These are phyloP conservation scores for Cheilosia variabilis DNA, from an alignment of 2,888 invertebrate species.

Conservation along the genomic window DNA sequence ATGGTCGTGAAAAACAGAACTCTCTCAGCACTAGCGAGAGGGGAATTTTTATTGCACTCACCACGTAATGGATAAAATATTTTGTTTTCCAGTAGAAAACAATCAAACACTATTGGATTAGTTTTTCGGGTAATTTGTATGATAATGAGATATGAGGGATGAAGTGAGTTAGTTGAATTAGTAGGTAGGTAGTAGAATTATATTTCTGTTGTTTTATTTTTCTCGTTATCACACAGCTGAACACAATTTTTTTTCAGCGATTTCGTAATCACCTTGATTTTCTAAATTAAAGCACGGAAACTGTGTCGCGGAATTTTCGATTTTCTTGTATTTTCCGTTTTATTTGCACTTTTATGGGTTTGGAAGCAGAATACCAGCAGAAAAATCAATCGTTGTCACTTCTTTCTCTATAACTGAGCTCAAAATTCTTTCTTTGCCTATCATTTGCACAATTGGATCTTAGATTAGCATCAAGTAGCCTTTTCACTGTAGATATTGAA, in stretches of 20 bases:
- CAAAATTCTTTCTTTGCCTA: constrained; percentile 43
- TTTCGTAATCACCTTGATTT: constrained; percentile 61
- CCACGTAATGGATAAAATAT: constrained; percentile 9
- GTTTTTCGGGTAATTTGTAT: constrained; percentile 37
- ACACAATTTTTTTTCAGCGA: constrained; percentile 67
- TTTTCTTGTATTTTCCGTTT: constrained; percentile 44
- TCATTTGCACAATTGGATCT: constrained; percentile 57
- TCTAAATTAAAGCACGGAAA: constrained; percentile 62
- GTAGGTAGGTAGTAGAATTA: constrained; percentile 27
- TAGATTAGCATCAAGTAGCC: constrained; percentile 10
- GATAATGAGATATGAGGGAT: constrained; percentile 61
- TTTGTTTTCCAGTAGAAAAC: constrained; percentile 38
- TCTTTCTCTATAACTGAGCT: constrained; percentile 63
- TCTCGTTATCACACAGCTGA: constrained; percentile 70
- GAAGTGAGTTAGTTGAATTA: constrained; percentile 57
- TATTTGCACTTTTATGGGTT: constrained; percentile 73
- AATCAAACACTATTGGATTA: constrained; percentile 59
- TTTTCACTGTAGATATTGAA: constrained; percentile 33
- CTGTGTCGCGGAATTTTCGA: constrained; percentile 55
- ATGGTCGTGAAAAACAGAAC: constrained; percentile 75
- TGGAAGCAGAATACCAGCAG: constrained; percentile 63
- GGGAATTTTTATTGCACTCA: constrained; percentile 36
- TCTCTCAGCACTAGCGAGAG: constrained; percentile 31
- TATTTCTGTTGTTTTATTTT: constrained; percentile 42
- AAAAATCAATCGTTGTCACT: constrained; percentile 75